phyloP scores from a whole-genome alignment of 2,113 vertebrate species.

The Gnathonemus longibarbis region DNA sequence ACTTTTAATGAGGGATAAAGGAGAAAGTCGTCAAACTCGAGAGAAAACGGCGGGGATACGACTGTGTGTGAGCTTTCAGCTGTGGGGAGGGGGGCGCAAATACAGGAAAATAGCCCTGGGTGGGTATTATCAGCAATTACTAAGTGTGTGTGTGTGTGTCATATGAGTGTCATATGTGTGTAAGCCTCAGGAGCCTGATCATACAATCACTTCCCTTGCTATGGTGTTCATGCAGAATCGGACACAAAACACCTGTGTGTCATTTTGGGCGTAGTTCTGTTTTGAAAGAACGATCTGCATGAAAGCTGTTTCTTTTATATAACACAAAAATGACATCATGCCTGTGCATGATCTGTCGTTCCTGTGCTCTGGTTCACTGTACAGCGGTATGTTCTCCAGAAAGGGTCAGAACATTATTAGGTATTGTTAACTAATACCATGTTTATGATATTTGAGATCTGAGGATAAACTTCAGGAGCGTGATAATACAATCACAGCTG shows the following conservation, averaged over 20 bases:
- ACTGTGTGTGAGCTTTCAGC: background rate
- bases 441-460: slow-evolving; percentile 30
- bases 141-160: background rate
- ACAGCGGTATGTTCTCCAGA: background rate
- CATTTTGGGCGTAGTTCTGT: background rate
- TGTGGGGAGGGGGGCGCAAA: no score
- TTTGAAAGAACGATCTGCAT: background rate
- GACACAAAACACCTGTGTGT: background rate
- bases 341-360: background rate
- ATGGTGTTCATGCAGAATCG: background rate
- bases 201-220: slow-evolving; percentile 1
- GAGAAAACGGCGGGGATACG: background rate
- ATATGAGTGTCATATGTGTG: slow-evolving; percentile 24
- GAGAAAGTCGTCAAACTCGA: background rate
- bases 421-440: background rate
- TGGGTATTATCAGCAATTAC: background rate
- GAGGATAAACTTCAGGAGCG: slow-evolving; percentile 38
- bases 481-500: slow-evolving; percentile 29
- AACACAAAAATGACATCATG: background rate
- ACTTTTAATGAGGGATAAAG: background rate
- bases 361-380: background rate
- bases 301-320: background rate
- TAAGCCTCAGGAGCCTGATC: slow-evolving; percentile 36
- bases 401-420: background rate
- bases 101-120: background rate